phyloP scores from a whole-genome alignment of 2,113 vertebrate genomes.

The Suncus etruscus region DNA sequence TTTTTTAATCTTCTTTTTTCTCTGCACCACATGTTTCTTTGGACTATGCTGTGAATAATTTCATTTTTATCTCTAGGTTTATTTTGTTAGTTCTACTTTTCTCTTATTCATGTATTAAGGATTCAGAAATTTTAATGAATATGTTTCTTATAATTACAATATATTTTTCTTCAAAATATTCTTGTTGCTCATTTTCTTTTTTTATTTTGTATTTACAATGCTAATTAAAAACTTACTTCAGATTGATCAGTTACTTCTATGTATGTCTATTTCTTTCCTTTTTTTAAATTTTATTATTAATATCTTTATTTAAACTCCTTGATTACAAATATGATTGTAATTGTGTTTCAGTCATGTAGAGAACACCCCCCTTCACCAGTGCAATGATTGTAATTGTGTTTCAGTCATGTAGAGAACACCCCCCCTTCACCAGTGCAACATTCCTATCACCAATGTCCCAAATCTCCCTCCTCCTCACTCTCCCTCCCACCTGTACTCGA shows the following conservation, averaged over 20 bases:
- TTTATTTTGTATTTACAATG: not conserved
- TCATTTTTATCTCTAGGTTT: conserved; percentile 19
- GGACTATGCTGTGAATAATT: not conserved
- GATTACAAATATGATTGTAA: no score
- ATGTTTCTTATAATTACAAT: conserved; percentile 13
- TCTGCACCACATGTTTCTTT: not conserved
- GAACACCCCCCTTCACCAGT: no score
- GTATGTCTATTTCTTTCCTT: not conserved
- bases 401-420: no score
- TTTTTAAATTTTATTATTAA: no score
- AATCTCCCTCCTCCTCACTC: no score
- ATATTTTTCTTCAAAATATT: not conserved
- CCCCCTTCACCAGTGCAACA: no score
- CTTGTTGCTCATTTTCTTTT: conserved; percentile 13
- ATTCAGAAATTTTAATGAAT: not conserved
- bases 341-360: no score
- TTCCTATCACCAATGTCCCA: no score
- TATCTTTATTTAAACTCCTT: no score
- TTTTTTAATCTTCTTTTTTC: not conserved
- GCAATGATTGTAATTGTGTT: no score
- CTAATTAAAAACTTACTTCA: not conserved
- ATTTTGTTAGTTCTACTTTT: not conserved
- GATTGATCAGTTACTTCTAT: not conserved
- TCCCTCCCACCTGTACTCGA: no score
- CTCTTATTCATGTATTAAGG: conserved; percentile 30